phyloP scores from a whole-genome alignment of 2,113 vertebrate genomes.

The Myanophis thanlyinensis region DNA sequence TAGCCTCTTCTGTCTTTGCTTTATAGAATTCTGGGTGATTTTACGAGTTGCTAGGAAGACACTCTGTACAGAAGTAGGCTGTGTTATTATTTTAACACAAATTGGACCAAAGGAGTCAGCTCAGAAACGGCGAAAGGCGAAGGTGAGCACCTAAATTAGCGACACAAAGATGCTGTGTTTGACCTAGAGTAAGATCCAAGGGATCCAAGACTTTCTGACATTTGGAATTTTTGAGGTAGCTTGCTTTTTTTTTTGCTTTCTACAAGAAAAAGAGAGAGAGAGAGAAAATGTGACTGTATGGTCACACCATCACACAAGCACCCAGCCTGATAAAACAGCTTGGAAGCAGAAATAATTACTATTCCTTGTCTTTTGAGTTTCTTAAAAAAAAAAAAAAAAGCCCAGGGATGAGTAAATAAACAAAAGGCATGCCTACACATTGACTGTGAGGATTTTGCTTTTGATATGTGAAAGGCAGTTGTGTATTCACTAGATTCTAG shows the following conservation, averaged over 20 bases:
- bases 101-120: background rate
- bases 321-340: background rate
- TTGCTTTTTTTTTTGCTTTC: background rate
- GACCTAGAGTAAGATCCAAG: background rate
- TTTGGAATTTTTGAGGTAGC: background rate
- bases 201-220: background rate
- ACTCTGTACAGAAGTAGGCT: background rate
- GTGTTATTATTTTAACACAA: background rate
- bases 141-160: background rate
- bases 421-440: background rate
- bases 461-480: background rate
- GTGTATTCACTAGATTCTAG: background rate
- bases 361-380: background rate
- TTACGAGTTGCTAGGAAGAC: background rate
- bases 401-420: background rate
- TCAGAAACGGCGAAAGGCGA: background rate
- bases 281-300: background rate
- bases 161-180: background rate
- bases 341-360: background rate
- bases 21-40: background rate
- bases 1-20: background rate
- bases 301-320: background rate
- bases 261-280: background rate
- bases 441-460: background rate
- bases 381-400: background rate